phyloP scores from a whole-genome alignment of 2,888 invertebrate species.

The Sympetrum striolatum region DNA sequence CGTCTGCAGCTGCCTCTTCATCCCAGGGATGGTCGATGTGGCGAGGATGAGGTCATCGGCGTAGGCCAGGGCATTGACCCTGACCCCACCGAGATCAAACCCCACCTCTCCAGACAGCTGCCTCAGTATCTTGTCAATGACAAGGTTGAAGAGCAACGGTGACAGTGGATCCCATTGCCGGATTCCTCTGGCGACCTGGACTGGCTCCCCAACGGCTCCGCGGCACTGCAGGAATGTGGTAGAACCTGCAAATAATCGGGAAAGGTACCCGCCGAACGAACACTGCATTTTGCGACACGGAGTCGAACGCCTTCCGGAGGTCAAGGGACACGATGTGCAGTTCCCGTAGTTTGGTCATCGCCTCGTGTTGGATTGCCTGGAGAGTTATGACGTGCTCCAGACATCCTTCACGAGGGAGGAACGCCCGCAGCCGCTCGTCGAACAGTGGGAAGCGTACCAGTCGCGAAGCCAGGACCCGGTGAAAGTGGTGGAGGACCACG shows the following conservation, averaged over 20 bases:
- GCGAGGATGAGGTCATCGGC: slow-evolving; percentile 57
- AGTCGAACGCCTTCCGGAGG: slow-evolving; percentile 59
- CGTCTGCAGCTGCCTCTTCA: slow-evolving; percentile 54
- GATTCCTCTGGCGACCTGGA: slow-evolving; percentile 52
- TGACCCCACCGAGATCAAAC: slow-evolving; percentile 44
- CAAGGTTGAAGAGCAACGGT: slow-evolving; percentile 56
- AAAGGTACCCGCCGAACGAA: slow-evolving; percentile 54
- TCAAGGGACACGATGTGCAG: slow-evolving; percentile 58
- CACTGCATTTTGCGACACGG: slow-evolving; percentile 53
- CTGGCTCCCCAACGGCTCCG: slow-evolving; percentile 53
- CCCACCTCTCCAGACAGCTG: slow-evolving; percentile 47
- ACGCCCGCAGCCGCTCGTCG: slow-evolving; percentile 52
- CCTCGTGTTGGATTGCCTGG: slow-evolving; percentile 51
- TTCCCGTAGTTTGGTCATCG: slow-evolving; percentile 51
- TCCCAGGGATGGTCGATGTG: slow-evolving; percentile 53
- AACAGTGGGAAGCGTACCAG: slow-evolving; percentile 46
- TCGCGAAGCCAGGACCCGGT: slow-evolving; percentile 49
- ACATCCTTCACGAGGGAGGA: slow-evolving; percentile 54
- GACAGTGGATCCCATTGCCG: slow-evolving; percentile 59
- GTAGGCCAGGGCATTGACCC: slow-evolving; percentile 55
- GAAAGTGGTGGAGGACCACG: slow-evolving; percentile 47
- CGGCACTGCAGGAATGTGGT: slow-evolving; percentile 52
- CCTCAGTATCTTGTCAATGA: slow-evolving; percentile 48
- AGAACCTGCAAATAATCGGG: not conserved
- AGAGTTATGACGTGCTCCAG: slow-evolving; percentile 55